A percentile compares a stretch with the other conserved stretches of the same genome.
These are phyloP conservation scores for Antitype chi DNA, from an alignment of 2,888 invertebrate genomes.

Conservation along the genomic window DNA sequence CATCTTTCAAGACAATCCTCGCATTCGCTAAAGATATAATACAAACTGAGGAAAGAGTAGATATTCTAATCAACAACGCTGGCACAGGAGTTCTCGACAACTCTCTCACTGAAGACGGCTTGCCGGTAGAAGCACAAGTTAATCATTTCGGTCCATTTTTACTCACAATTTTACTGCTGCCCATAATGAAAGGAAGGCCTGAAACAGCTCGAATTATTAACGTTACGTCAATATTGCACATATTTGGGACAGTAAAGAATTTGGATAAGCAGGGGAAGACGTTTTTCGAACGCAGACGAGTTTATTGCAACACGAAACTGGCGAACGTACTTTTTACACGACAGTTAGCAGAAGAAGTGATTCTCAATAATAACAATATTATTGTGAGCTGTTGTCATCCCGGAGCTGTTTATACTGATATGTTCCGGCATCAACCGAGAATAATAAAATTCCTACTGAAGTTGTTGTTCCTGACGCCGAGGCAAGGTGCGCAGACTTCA, in stretches of 20 bases:
- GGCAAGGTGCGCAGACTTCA: conserved; percentile 94
- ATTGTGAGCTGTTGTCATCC: conserved; percentile 95
- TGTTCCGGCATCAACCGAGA: conserved; percentile 93
- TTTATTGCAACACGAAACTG: conserved; percentile 93
- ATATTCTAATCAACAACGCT: conserved; percentile 96
- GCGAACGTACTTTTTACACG: conserved; percentile 93
- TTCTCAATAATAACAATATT: conserved; percentile 89
- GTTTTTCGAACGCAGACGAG: conserved; percentile 83
- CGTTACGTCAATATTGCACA: conserved; percentile 94
- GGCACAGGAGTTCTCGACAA: conserved; percentile 93
- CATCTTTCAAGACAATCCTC: conserved; percentile 93
- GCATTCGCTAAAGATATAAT: conserved; percentile 94
- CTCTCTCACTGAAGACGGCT: conserved; percentile 93
- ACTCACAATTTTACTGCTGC: conserved; percentile 95
- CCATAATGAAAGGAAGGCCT: conserved; percentile 92
- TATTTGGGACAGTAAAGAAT: conserved; percentile 92
- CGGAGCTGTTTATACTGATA: conserved; percentile 94
- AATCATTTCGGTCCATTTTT: conserved; percentile 98
- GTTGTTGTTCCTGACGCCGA: conserved; percentile 67
- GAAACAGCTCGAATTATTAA: conserved; percentile 93
- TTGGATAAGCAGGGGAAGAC: conserved; percentile 92
- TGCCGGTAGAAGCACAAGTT: conserved; percentile 96
- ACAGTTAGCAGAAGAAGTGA: conserved; percentile 92
- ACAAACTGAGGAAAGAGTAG: conserved; percentile 92
- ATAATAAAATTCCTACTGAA: conserved; percentile 83